Evolutionary conservation across 2,888 invertebrate genomes (phyloP), one percentile per base, ranked within the genome.

Genomic region (Drosophila mimetica): DNA sequence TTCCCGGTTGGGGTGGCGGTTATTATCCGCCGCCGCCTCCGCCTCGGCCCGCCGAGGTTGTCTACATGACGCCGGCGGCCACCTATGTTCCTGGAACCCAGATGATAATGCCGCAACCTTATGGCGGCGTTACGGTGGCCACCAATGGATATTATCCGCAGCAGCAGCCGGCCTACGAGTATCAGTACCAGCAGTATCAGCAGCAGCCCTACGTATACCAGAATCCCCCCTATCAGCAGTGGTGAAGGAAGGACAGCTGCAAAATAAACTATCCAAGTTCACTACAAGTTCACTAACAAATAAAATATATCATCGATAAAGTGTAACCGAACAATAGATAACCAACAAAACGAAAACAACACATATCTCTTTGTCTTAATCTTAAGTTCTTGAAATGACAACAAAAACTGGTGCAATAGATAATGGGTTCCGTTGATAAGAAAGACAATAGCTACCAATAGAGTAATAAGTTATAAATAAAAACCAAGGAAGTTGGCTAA

Each of bases 11-110:
- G 72, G 74, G 85, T 73, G 77, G 89, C 55, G 70, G 66, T 41
- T 89, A 89, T 72, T 89, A 86, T 84, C 60, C 71, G 65, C 51
- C 79, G 75, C 60, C 87, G 75, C 18, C 71, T 85, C 61, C 64
- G 64, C 11, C 71, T 73, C 48, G 87, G 79, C 61, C 84, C 64
- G 71, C 88, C 59, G 88, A 85, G 42, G 71, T 85, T 25, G 77
- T 85, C 59, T 81, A 86, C 53, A 70, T 85, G 20, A 86, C 60
- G 4, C 88, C 76, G 30, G 79, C 82, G 0, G 41, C 64, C 7
- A 77, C 36, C 30, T 85, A 85, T 25, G 39, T 66, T 44, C 79
- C 84, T 0, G 42, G 60, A 1, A 36, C 81, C 9, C 88, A 74
- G 34, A 28, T 75, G 47, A 46, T 86, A 53, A 67, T 78, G 72